A percentile compares a stretch with the other conserved stretches of the same genome.
These are phyloP conservation scores for Philopotamus ludificatus DNA, from an alignment of 1,140 invertebrate species.

Conservation along the genomic window DNA sequence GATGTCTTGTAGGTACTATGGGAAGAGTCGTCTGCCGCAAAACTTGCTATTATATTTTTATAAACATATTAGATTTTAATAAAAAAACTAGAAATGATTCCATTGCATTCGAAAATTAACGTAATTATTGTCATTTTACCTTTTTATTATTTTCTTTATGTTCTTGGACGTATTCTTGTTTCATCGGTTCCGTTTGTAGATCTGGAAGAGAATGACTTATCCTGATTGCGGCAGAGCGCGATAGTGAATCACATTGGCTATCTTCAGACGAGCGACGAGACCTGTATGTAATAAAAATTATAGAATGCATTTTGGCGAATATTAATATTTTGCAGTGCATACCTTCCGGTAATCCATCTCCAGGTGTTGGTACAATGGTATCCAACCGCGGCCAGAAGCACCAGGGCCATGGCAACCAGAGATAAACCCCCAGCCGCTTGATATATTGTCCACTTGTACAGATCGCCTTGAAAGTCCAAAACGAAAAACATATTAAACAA, in stretches of 20 bases:
- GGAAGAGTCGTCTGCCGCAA: conserved; percentile 77
- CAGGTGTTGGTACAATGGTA: conserved; percentile 71
- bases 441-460: conserved; percentile 52
- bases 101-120: too few relatives aligned
- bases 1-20: conserved; percentile 75
- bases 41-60: too few relatives aligned
- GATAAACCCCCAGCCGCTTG: conserved; percentile 58
- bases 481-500: too few relatives aligned
- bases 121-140: too few relatives aligned
- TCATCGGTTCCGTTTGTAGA: conserved; percentile 67
- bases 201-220: conserved; percentile 76
- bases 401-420: conserved; percentile 63
- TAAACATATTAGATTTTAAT: too few relatives aligned
- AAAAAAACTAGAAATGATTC: too few relatives aligned
- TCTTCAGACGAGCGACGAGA: conserved; percentile 57
- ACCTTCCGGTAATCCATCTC: conserved; percentile 65
- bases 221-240: conserved; percentile 66
- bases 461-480: too few relatives aligned
- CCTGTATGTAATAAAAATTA: conserved; percentile 43
- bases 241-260: conserved; percentile 58
- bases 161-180: conserved; percentile 71
- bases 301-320: background rate
- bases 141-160: conserved; percentile 68
- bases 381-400: conserved; percentile 65
- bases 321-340: background rate